Conservation (phyloP, 2,797 vertebrate species). For the Enteromius argenteus region DNA sequence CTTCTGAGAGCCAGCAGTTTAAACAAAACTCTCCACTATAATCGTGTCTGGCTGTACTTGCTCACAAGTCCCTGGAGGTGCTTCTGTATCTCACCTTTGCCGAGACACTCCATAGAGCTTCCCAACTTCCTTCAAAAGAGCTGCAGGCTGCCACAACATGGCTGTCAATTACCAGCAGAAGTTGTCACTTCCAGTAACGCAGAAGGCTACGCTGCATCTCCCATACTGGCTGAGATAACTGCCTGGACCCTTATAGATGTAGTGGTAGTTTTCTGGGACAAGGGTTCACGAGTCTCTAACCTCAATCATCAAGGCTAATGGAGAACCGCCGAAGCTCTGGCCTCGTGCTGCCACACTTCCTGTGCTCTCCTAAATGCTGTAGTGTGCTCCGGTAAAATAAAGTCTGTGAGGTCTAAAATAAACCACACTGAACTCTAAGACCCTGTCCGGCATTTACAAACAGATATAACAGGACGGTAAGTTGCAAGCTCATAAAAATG, state of each 20-base stretch:
- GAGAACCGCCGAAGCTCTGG: slow-evolving; percentile 29
- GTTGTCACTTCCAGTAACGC: slow-evolving; percentile 35
- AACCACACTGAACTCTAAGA: neutral
- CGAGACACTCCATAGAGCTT: slow-evolving; percentile 1
- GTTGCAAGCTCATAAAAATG: slow-evolving; percentile 25
- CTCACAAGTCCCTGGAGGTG: slow-evolving; percentile 11
- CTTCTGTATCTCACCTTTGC: slow-evolving; percentile 6
- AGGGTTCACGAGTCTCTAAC: slow-evolving; percentile 37
- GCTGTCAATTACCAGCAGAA: slow-evolving; percentile 38
- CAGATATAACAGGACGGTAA: slow-evolving; percentile 9
- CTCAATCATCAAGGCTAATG: slow-evolving; percentile 48
- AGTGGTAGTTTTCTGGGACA: slow-evolving; percentile 35
- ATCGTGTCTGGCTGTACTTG: neutral
- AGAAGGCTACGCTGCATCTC: neutral
- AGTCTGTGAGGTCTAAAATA: slow-evolving; percentile 19
- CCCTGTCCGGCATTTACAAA: slow-evolving; percentile 1
- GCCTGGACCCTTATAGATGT: slow-evolving; percentile 24
- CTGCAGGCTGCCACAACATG: slow-evolving; percentile 45
- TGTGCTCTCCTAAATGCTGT: slow-evolving; percentile 10
- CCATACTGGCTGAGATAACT: slow-evolving; percentile 36
- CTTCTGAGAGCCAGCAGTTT: neutral
- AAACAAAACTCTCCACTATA: slow-evolving; percentile 1
- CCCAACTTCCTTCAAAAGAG: slow-evolving; percentile 20
- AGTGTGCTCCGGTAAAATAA: neutral
- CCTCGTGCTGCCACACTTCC: slow-evolving; percentile 23